Base-by-base conservation (phyloP, 2,797 vertebrate species). In the Hirundo rustica region DNA sequence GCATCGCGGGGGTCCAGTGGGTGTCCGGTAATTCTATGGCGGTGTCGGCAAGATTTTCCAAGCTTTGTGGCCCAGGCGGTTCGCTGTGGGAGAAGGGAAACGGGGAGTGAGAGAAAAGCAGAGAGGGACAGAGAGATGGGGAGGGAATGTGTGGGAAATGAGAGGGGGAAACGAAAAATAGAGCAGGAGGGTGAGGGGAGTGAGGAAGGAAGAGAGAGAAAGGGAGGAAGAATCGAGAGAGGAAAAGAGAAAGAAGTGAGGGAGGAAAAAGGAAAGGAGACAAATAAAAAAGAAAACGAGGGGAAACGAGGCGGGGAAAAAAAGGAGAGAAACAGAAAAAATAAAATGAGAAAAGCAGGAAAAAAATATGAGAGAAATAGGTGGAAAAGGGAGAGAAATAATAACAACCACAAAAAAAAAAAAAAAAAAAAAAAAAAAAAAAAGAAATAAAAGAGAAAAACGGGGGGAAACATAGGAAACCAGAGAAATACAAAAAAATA, bases 401-500 rank as follows among this genome's bases (percentile, higher is more conserved):
- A 32, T 10, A n/a, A 42, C 5, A 42, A 61, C 42, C 9, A 44
- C 18, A 11, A 57, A 1, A 10, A 3, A 25, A 55, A 19, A 20
- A 0, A 25, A 42, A 36, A 27, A 5, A 10, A 23, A 19, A 57
- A 1, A 10, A 3, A 25, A 55, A 57, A 1, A 10, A 3, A 25
- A 55, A 19, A 20, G 0, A 25, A 42, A 36, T 27, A 5, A 10
- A 23, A 19, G 6, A 38, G 6, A 11, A 29, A 65, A 55, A 25
- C 5, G 0, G 3, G 3, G 5, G 0, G 1, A 16, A 22, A 1
- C 4, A 10, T 10, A 45, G 5, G 13, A 32, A 47, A n/a, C 16
- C 1, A 3, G 11, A 42, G 7, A 27, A 61, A 66, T 20, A 25
- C 3, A 20, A 27, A 55, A 74, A 70, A 29, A 2, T 7, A 11